Conservation (phyloP, 1,140 invertebrate species). For the Macrocentrus cingulum region DNA sequence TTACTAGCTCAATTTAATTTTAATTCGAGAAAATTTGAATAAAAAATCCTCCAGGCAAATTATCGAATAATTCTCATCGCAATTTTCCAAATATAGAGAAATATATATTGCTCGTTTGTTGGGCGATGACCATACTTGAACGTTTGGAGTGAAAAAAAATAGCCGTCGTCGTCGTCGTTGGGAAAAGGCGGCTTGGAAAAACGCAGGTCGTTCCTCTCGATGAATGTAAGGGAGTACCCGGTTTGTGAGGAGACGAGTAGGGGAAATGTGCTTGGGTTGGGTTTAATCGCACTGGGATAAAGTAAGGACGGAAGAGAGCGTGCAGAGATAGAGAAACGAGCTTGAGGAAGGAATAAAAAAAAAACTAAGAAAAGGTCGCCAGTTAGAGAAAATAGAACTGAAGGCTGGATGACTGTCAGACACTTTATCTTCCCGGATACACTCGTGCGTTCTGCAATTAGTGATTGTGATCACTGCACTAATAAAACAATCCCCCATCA, state of each 20-base stretch:
- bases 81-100: too few relatives aligned
- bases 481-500: too few relatives aligned
- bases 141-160: not conserved
- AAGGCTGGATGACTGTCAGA: not conserved
- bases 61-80: too few relatives aligned
- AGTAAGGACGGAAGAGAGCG: constrained; percentile 4
- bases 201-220: constrained; percentile 6
- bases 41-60: too few relatives aligned
- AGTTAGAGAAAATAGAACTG: constrained; percentile 24
- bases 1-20: too few relatives aligned
- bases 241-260: not conserved
- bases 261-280: constrained; percentile 5
- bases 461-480: too few relatives aligned
- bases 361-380: constrained; percentile 10
- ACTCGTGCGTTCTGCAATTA: constrained; percentile 22
- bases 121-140: not conserved
- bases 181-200: not conserved
- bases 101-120: not conserved
- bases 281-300: constrained; percentile 17
- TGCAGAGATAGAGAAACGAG: not conserved
- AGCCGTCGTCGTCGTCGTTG: not conserved
- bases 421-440: constrained; percentile 14
- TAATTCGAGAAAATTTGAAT: too few relatives aligned
- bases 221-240: constrained; percentile 15
- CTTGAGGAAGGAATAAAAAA: constrained; percentile 8